Percentiles rank a stretch among this genome's conserved stretches.
phyloP scores from a whole-genome alignment of 2,113 vertebrate genomes.

The Bungarus multicinctus region DNA sequence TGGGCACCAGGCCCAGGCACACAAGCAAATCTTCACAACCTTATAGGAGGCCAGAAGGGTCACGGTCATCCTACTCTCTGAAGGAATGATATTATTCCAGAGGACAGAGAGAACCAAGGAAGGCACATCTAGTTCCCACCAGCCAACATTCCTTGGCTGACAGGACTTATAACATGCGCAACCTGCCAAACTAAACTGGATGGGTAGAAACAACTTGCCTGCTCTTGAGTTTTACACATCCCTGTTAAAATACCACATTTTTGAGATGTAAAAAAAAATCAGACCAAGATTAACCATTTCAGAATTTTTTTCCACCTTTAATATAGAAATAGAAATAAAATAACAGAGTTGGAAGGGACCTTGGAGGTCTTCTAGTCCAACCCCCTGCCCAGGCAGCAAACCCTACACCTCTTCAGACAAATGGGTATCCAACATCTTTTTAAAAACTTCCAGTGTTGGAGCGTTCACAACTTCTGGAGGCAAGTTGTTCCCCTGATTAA shows the following conservation, averaged over 20 bases:
- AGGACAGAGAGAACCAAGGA: neutral
- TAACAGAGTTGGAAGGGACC: too few relatives aligned
- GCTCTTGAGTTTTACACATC: neutral
- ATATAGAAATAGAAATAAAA: neutral
- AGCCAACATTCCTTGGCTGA: neutral
- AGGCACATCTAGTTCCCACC: neutral
- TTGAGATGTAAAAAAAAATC: neutral
- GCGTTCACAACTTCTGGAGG: too few relatives aligned
- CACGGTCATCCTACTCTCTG: neutral
- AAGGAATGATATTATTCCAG: neutral
- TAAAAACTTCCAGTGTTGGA: too few relatives aligned
- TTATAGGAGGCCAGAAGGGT: neutral
- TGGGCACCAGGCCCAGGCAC: neutral
- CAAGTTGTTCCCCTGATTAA: too few relatives aligned
- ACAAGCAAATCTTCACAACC: neutral
- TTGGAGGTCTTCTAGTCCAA: too few relatives aligned
- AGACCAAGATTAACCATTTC: neutral
- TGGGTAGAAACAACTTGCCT: neutral
- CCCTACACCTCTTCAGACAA: too few relatives aligned
- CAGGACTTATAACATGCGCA: neutral
- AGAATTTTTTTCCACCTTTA: neutral
- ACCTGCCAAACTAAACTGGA: neutral
- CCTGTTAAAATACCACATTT: neutral
- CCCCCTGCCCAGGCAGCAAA: too few relatives aligned
- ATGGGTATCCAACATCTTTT: too few relatives aligned